phyloP scores from a whole-genome alignment of 1,140 invertebrate genomes.

The Zophobas morio region DNA sequence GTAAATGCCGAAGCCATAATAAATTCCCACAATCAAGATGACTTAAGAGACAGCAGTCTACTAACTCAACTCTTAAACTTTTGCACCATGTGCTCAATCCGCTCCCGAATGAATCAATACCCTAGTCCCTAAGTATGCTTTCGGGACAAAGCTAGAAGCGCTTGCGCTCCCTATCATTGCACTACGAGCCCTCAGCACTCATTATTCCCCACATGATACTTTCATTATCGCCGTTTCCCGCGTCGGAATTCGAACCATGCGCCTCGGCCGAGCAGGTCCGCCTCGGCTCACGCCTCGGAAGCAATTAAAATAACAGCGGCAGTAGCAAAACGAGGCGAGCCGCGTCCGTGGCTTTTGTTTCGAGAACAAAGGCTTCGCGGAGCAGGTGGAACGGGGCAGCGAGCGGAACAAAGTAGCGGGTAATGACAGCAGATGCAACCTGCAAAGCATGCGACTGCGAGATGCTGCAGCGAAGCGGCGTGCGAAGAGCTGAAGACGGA shows the following conservation, averaged over 20 bases:
- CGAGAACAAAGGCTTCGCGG: slow-evolving; percentile 27
- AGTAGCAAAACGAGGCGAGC: not conserved
- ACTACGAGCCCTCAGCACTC: not conserved
- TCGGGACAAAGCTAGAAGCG: slow-evolving; percentile 20
- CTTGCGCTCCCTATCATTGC: slow-evolving; percentile 38
- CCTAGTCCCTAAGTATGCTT: slow-evolving; percentile 38
- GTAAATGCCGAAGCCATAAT: slow-evolving; percentile 8
- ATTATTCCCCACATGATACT: slow-evolving; percentile 39
- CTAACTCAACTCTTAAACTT: slow-evolving; percentile 40
- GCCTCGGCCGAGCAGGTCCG: not conserved
- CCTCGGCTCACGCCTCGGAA: not conserved
- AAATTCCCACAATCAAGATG: slow-evolving; percentile 33
- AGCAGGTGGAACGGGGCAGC: slow-evolving; percentile 22
- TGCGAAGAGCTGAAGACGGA: not conserved
- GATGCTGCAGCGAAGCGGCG: slow-evolving; percentile 18
- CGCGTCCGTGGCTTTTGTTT: slow-evolving; percentile 19
- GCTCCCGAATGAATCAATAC: slow-evolving; percentile 47
- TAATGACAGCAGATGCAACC: slow-evolving; percentile 28
- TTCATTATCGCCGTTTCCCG: slow-evolving; percentile 10
- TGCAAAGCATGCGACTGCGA: slow-evolving; percentile 17
- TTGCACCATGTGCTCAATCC: slow-evolving; percentile 47
- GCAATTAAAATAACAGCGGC: not conserved
- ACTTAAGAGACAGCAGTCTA: slow-evolving; percentile 28
- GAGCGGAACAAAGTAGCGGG: slow-evolving; percentile 4
- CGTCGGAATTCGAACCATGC: not conserved